Conservation (phyloP, 2,888 invertebrate species). For the Drosophila austrosaltans region DNA sequence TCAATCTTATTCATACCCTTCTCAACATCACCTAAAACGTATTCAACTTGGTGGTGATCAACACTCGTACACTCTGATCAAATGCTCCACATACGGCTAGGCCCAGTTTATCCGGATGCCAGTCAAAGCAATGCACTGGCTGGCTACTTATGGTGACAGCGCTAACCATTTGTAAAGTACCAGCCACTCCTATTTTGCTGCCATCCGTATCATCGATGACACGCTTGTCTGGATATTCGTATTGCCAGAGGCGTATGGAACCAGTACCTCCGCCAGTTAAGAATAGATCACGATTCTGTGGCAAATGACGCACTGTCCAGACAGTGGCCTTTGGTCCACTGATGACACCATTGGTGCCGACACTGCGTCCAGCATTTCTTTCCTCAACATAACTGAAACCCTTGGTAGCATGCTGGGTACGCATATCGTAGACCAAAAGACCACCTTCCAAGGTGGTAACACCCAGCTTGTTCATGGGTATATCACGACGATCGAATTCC, state of each 20-base stretch:
- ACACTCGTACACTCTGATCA: constrained; percentile 93
- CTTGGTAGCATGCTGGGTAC: constrained; percentile 93
- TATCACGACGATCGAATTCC: constrained; percentile 97
- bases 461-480: constrained; percentile 96
- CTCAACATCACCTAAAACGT: constrained; percentile 81
- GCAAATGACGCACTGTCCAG: constrained; percentile 94
- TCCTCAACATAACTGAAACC: constrained; percentile 90
- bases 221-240: constrained; percentile 93
- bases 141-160: constrained; percentile 92
- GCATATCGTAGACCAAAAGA: constrained; percentile 93
- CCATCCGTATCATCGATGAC: constrained; percentile 89
- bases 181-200: constrained; percentile 89
- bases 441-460: constrained; percentile 96
- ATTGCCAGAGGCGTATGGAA: constrained; percentile 97
- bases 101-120: constrained; percentile 95
- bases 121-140: constrained; percentile 94
- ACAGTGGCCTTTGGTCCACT: constrained; percentile 91
- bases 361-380: constrained; percentile 82
- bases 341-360: constrained; percentile 83
- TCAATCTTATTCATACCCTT: neutral
- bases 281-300: constrained; percentile 97
- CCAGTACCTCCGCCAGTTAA: constrained; percentile 95
- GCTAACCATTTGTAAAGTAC: constrained; percentile 90
- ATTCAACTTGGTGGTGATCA: constrained; percentile 95
- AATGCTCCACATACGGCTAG: constrained; percentile 94